phyloP scores from a whole-genome alignment of 2,797 vertebrate genomes.

The Pampus argenteus region DNA sequence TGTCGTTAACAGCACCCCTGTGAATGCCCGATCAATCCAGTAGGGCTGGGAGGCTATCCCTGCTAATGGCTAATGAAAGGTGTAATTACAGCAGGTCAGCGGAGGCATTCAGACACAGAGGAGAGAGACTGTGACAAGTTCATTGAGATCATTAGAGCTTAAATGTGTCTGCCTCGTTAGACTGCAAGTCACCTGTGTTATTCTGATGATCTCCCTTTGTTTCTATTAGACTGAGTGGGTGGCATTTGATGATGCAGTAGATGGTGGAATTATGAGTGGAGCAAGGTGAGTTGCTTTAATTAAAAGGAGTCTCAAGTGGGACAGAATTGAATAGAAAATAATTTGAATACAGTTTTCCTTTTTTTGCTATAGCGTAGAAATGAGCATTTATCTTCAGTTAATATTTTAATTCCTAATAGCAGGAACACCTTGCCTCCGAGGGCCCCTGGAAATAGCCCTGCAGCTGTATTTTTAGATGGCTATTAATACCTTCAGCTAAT shows the following conservation, averaged over 20 bases:
- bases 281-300: slow-evolving; percentile 70
- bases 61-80: slow-evolving; percentile 83
- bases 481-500: slow-evolving; percentile 86
- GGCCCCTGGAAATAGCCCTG: slow-evolving; percentile 76
- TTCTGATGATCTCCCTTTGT: slow-evolving; percentile 68
- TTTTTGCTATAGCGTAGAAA: slow-evolving; percentile 6
- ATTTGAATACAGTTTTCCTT: slow-evolving; percentile 16
- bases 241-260: slow-evolving; percentile 60
- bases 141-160: slow-evolving; percentile 79
- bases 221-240: slow-evolving; percentile 62
- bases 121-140: slow-evolving; percentile 70
- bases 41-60: slow-evolving; percentile 64
- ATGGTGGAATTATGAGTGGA: slow-evolving; percentile 52
- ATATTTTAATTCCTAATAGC: slow-evolving; percentile 52
- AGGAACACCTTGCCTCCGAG: slow-evolving; percentile 67
- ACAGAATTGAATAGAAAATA: slow-evolving; percentile 15
- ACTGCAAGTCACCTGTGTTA: slow-evolving; percentile 66
- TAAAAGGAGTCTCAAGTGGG: slow-evolving; percentile 43
- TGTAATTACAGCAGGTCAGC: slow-evolving; percentile 81
- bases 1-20: slow-evolving; percentile 65
- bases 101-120: slow-evolving; percentile 63
- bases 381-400: slow-evolving; percentile 12
- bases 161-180: slow-evolving; percentile 75
- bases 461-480: slow-evolving; percentile 83
- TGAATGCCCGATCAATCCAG: slow-evolving; percentile 70